Evolutionary conservation across 37 sponge, comb jelly and placozoan species (phyloP), one percentile per base, ranked within the genome.

Genomic region (Halisarca cf. caerulea): DNA sequence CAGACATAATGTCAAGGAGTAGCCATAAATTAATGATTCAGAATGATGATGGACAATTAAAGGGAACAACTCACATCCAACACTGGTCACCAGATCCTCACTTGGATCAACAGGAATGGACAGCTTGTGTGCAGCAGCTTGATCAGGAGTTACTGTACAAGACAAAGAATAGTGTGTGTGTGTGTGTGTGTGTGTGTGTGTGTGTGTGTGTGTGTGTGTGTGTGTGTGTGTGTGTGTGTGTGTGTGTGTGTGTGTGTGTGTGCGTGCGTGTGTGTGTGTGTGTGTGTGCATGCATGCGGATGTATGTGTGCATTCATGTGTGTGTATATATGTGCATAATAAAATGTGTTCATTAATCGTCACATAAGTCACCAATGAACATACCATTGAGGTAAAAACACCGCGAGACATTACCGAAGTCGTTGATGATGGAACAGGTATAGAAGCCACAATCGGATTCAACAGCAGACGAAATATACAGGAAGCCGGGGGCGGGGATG

Each of bases 401-500:
- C 47, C 43, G 17, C 9, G 77, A 74, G n/a, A 74, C 77, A 6
- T 44, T 74, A n/a, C 77, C 77, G 24, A 37, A 40, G 7, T 5
- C 47, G 25, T 74, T 74, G 38, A 44, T 40, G 9, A 74, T 44
- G 3, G 77, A 36, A 25, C 77, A 74, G 21, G 45, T 43, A 25
- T 74, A 74, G 77, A 36, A 74, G 3, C 77, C 77, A 40, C 45
- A 73, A 21, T 83, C 83, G 0, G 36, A 37, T 21, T 71, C 71
- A 23, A 23, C 70, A 3, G 25, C 33, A 23, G 30, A 5, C 24
- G 83, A 28, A 27, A 83, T 61, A 25, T 32, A 34, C 6, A 62
- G 83, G 35, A 53, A 61, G 34, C 83, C 83, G 37, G 83, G 33
- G 30, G 77, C 32, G 45, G 77, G 77, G 25, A 74, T 36, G 18